phyloP scores from a whole-genome alignment of 2,113 vertebrate species.

The Rhea americana region DNA sequence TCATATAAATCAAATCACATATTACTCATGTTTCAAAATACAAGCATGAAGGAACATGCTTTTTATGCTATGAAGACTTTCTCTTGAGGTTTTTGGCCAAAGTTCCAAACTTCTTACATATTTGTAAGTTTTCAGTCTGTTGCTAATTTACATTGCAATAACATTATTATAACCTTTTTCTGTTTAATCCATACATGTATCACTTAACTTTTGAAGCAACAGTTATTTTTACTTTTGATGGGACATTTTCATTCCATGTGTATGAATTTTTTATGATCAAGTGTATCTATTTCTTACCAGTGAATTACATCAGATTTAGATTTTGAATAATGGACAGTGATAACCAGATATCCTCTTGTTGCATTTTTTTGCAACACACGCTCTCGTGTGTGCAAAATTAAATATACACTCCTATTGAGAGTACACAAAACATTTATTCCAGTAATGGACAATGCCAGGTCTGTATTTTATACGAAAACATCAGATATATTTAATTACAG shows the following conservation, averaged over 20 bases:
- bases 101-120: slow-evolving; percentile 61
- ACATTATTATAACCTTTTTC: slow-evolving; percentile 49
- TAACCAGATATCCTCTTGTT: slow-evolving; percentile 22
- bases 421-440: slow-evolving; percentile 31
- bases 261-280: slow-evolving; percentile 50
- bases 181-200: slow-evolving; percentile 65
- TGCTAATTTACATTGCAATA: slow-evolving; percentile 54
- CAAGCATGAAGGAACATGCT: slow-evolving; percentile 75
- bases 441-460: slow-evolving; percentile 36
- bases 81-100: slow-evolving; percentile 66
- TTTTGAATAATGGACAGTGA: background rate
- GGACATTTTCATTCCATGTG: slow-evolving; percentile 69
- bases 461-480: slow-evolving; percentile 58
- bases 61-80: slow-evolving; percentile 71
- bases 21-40: slow-evolving; percentile 67
- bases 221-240: slow-evolving; percentile 65
- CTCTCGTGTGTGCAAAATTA: slow-evolving; percentile 57
- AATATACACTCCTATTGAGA: slow-evolving; percentile 60
- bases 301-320: slow-evolving; percentile 22
- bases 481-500: slow-evolving; percentile 48
- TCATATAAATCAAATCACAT: slow-evolving; percentile 40
- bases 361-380: slow-evolving; percentile 58
- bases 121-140: slow-evolving; percentile 58
- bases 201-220: slow-evolving; percentile 61
- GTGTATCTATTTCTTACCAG: slow-evolving; percentile 41